Percentiles rank a stretch among this genome's conserved stretches.
phyloP scores from a whole-genome alignment of 2,888 invertebrate genomes.

The Chouioia cunea region DNA sequence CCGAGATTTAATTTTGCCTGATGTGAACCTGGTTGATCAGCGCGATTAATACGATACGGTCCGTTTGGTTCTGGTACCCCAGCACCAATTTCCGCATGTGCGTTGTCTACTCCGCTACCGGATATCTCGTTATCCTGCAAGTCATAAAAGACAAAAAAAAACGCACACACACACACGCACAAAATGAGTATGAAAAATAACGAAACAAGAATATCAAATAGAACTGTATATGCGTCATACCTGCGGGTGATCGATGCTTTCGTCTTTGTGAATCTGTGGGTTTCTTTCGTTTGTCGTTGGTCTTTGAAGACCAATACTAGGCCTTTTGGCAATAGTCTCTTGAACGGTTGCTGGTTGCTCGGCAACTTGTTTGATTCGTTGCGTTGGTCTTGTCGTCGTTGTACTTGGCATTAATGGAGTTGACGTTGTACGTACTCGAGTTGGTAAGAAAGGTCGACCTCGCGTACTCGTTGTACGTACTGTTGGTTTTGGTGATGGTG shows the following conservation, averaged over 20 bases:
- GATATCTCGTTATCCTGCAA: slow-evolving; percentile 82
- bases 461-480: slow-evolving; percentile 62
- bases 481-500: slow-evolving; percentile 57
- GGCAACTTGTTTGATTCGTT: background rate
- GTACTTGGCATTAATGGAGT: background rate
- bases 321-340: slow-evolving; percentile 60
- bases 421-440: slow-evolving; percentile 57
- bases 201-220: too few species aligned
- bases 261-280: slow-evolving; percentile 44
- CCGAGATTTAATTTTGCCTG: slow-evolving; percentile 83
- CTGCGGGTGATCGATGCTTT: slow-evolving; percentile 43
- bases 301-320: slow-evolving; percentile 60
- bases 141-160: too few species aligned
- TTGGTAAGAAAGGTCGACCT: slow-evolving; percentile 63
- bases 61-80: slow-evolving; percentile 69
- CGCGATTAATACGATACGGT: slow-evolving; percentile 71
- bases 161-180: slow-evolving; percentile 16
- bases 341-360: slow-evolving; percentile 63
- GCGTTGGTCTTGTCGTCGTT: slow-evolving; percentile 40
- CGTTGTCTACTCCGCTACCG: slow-evolving; percentile 67
- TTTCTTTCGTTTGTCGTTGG: slow-evolving; percentile 51
- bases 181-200: slow-evolving; percentile 50
- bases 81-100: slow-evolving; percentile 61
- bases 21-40: slow-evolving; percentile 59
- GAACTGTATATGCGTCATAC: too few species aligned